These are phyloP conservation scores for Probosciger aterrimus DNA, from an alignment of 2,113 vertebrate species.

Conservation along the genomic window DNA sequence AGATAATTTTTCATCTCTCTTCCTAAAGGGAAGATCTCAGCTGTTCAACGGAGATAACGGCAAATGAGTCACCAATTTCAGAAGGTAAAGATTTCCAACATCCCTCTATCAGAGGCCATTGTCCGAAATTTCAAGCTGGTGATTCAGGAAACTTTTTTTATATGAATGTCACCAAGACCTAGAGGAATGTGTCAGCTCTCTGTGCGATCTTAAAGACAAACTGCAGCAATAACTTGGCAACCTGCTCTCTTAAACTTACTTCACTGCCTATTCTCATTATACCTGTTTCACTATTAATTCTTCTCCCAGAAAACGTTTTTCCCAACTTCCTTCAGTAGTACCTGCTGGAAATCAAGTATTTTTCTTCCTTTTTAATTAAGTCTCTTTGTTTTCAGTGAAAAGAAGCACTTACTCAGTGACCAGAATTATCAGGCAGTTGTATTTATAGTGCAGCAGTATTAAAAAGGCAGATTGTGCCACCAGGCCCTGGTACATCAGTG, in stretches of 20 bases:
- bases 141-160: constrained; percentile 63
- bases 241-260: constrained; percentile 34
- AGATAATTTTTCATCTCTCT: constrained; percentile 41
- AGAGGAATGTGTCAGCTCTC: constrained; percentile 56
- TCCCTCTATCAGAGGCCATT: constrained; percentile 51
- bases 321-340: neutral
- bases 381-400: neutral
- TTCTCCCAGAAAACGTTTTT: neutral
- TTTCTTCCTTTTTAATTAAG: constrained; percentile 10
- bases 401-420: neutral
- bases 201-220: constrained; percentile 62
- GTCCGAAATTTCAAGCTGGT: constrained; percentile 60
- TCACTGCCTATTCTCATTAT: constrained; percentile 15
- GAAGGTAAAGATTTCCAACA: constrained; percentile 44
- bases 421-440: neutral
- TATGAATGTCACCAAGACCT: constrained; percentile 55
- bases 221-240: constrained; percentile 45
- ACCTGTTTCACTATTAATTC: neutral
- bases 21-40: constrained; percentile 22
- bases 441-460: neutral
- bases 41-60: constrained; percentile 19
- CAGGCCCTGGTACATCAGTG: neutral
- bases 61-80: constrained; percentile 42
- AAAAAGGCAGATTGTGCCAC: neutral
- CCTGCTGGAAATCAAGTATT: neutral